Conservation (phyloP, 2,113 vertebrate species). For the Chaetura pelagica region DNA sequence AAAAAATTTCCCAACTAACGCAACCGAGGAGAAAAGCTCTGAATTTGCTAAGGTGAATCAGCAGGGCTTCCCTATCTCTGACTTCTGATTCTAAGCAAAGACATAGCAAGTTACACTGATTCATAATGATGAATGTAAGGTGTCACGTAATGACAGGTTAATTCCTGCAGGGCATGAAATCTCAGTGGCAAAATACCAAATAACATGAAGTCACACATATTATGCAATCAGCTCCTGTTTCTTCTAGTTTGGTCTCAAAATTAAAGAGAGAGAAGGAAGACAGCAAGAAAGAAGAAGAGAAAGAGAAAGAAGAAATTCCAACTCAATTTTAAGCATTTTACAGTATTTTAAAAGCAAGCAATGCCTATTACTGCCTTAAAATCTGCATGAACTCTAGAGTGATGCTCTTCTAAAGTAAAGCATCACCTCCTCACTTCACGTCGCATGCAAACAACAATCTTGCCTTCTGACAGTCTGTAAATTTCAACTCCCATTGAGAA, state of each 20-base stretch:
- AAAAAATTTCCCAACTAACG: not conserved
- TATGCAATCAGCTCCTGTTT: not conserved
- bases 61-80: not conserved
- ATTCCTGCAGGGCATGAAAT: not conserved
- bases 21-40: not conserved
- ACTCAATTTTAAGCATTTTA: not conserved
- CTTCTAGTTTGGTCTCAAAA: not conserved
- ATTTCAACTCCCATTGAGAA: not conserved
- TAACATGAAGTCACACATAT: not conserved
- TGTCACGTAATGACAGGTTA: not conserved
- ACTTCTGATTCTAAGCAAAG: not conserved
- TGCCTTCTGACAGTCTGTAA: not conserved
- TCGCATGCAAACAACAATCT: not conserved
- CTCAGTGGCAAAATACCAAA: conserved; percentile 7
- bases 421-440: not conserved
- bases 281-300: not conserved
- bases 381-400: not conserved
- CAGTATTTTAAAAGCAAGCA: not conserved
- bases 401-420: not conserved
- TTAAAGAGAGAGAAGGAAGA: not conserved
- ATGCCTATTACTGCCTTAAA: not conserved
- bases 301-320: not conserved
- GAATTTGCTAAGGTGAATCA: not conserved
- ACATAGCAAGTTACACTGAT: not conserved
- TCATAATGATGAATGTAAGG: not conserved